Base-by-base conservation (phyloP, 2,113 vertebrate genomes). In the Emberiza fucata region DNA sequence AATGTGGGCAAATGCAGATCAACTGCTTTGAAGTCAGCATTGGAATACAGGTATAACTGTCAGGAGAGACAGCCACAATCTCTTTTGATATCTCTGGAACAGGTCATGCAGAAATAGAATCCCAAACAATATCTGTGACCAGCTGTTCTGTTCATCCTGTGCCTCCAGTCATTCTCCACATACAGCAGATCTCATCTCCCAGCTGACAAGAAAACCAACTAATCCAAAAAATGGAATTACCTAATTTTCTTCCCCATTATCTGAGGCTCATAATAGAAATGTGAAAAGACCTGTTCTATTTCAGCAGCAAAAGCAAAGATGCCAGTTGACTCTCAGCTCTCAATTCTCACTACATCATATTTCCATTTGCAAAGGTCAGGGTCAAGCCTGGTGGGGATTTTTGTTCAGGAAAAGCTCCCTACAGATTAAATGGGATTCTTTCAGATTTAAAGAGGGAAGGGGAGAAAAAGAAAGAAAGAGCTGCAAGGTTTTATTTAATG, bases 201-300 rank as follows among this genome's bases (percentile, higher is more conserved):
- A 96, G 81, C 71, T 93, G 95, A 93, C 79, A 64, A 90, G 85
- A 92, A 93, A 95, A 82, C 54, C 85, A 87, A 75, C 87, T 96
- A 94, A 94, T 94, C 78, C 47, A 93, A 93, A 95, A 94, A 97
- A 93, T 82, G 87, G 85, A 88, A 94, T 95, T 96, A 92, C 93
- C 93, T 95, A 77, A 95, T 95, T 96, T 94, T 94, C 92, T 92
- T 95, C 82, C 72, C 94, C 45, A 79, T 88, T 96, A 96, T 91
- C 81, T 88, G 64, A 92, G 75, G 71, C 85, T 92, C 85, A 66
- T 94, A 94, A 94, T 86, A 96, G 93, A 95, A 95, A 95, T 87
- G 86, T 88, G 91, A 95, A 97, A 94, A 0, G 60, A 95, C 85
- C 75, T 73, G 71, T 51, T 95, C 71, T 82, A 83, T 81, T 96